phyloP scores from a whole-genome alignment of 23 tunicate species.

The Oikopleura dioica region DNA sequence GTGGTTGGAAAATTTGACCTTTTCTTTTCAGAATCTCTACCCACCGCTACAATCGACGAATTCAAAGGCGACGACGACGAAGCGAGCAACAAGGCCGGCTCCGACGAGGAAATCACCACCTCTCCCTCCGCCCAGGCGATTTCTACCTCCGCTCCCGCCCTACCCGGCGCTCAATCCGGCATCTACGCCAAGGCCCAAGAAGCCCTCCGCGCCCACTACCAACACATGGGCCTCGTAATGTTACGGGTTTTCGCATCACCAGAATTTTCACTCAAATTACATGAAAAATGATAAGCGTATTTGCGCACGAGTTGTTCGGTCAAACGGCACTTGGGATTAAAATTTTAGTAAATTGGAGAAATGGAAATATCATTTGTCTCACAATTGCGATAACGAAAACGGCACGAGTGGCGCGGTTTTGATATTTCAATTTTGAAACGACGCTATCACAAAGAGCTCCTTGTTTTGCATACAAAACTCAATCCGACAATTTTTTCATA shows the following conservation, averaged over 20 bases:
- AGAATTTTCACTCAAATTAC: no score
- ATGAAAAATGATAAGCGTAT: no score
- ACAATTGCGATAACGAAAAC: no score
- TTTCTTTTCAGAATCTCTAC: background rate
- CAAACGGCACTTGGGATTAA: no score
- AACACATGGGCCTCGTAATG: slow-evolving; percentile 12
- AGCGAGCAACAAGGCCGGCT: background rate
- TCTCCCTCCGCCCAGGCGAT: background rate
- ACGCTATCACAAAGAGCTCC: no score
- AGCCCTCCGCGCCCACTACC: slow-evolving; percentile 3
- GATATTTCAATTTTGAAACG: no score
- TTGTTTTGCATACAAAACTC: no score
- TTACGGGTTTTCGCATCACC: background rate
- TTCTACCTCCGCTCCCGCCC: background rate
- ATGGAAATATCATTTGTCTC: no score
- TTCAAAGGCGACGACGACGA: background rate
- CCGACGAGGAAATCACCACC: background rate
- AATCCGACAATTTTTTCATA: no score
- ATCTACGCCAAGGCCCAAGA: slow-evolving; percentile 13
- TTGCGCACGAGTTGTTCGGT: no score
- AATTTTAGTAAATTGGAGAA: no score
- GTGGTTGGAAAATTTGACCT: background rate
- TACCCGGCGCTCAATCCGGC: background rate
- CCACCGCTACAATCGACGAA: background rate
- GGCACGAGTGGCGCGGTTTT: no score